Conservation (phyloP, 2,888 invertebrate genomes). For the Orthosia gracilis region DNA sequence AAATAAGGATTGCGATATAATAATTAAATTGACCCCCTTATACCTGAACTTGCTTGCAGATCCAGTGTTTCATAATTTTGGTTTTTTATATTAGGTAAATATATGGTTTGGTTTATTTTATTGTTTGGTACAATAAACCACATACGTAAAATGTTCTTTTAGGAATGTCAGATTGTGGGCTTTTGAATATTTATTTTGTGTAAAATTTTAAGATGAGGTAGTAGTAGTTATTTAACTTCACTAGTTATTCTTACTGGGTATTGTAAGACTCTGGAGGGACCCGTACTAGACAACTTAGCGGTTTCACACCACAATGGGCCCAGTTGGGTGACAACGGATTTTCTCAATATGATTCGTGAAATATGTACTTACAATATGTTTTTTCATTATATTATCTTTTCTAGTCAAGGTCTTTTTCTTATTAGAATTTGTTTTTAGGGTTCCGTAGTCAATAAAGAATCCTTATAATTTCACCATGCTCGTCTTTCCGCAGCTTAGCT, state of each 20-base stretch:
- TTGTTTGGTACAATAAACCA: slow-evolving; percentile 13
- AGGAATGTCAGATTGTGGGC: not conserved
- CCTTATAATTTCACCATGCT: too few relatives aligned
- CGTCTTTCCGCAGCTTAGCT: too few relatives aligned
- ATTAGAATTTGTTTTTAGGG: not conserved
- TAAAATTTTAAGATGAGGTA: not conserved
- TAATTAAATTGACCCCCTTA: slow-evolving; percentile 77
- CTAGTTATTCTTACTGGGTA: not conserved
- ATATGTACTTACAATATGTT: not conserved
- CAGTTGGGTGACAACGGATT: not conserved
- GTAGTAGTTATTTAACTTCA: not conserved
- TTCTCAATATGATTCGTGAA: not conserved
- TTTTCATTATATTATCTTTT: not conserved
- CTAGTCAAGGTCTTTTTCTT: not conserved
- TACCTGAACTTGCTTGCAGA: slow-evolving; percentile 72
- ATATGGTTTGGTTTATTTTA: slow-evolving; percentile 48
- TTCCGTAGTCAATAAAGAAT: too few relatives aligned
- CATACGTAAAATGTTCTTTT: slow-evolving; percentile 4
- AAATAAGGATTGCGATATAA: slow-evolving; percentile 74
- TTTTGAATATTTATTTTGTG: slow-evolving; percentile 1
- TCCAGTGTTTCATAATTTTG: slow-evolving; percentile 71
- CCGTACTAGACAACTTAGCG: not conserved
- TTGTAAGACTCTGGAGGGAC: too few relatives aligned
- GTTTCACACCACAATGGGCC: not conserved
- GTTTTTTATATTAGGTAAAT: slow-evolving; percentile 3